Conservation (phyloP, 2,113 vertebrate species). For the Mirza zaza region DNA sequence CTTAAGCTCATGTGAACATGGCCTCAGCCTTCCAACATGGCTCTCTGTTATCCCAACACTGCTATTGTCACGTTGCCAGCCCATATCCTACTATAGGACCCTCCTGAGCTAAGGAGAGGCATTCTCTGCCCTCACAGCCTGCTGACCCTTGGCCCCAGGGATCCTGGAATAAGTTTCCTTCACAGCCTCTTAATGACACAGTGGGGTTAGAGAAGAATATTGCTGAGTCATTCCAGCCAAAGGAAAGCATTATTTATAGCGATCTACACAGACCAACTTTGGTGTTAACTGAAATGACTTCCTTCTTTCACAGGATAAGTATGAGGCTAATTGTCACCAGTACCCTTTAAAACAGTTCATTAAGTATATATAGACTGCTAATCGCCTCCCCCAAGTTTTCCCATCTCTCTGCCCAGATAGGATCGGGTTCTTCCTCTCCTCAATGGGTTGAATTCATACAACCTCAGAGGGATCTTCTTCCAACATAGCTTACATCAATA, state of each 20-base stretch:
- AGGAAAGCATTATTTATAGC: conserved; percentile 19
- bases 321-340: neutral
- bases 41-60: neutral
- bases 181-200: neutral
- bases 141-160: neutral
- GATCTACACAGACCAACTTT: conserved; percentile 15
- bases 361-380: neutral
- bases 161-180: neutral
- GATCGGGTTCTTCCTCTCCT: neutral
- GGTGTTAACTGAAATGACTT: conserved; percentile 19
- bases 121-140: neutral
- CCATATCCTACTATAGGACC: neutral
- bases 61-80: neutral
- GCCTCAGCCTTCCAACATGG: neutral
- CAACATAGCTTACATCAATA: neutral
- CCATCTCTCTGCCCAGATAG: neutral
- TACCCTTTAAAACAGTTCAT: neutral
- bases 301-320: conserved; percentile 19
- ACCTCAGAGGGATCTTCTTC: neutral
- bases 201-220: neutral
- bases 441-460: neutral
- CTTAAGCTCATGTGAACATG: neutral
- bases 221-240: conserved; percentile 34
- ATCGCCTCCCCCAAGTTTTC: neutral
- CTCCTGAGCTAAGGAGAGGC: neutral